Conservation (phyloP, 2,797 vertebrate genomes). For the Gastrophryne carolinensis region DNA sequence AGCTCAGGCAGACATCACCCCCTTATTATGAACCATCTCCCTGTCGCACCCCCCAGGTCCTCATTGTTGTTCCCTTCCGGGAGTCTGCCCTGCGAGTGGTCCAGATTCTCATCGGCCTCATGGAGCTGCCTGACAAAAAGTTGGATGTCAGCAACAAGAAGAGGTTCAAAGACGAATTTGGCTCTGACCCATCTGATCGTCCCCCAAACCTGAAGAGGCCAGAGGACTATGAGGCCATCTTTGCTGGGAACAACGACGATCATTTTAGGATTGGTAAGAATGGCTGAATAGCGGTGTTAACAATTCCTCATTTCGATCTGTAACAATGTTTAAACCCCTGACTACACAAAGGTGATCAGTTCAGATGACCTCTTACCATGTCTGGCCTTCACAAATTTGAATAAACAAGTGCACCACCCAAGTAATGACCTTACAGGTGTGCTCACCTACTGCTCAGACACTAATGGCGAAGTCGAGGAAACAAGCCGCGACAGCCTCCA, state of each 20-base stretch:
- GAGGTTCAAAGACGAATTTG: conserved; percentile 89
- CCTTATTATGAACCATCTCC: too few species aligned
- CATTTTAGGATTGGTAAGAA: conserved; percentile 91
- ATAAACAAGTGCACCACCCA: too few species aligned
- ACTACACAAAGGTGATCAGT: too few species aligned
- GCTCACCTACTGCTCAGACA: too few species aligned
- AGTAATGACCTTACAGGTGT: too few species aligned
- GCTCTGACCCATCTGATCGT: conserved; percentile 76
- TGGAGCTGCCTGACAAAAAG: conserved; percentile 82
- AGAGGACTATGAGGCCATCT: conserved; percentile 88
- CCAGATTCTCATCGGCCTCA: conserved; percentile 81
- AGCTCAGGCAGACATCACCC: too few species aligned
- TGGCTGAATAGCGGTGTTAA: background rate
- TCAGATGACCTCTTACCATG: too few species aligned
- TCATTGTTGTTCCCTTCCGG: conserved; percentile 90
- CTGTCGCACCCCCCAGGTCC: conserved; percentile 69
- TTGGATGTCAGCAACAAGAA: conserved; percentile 92
- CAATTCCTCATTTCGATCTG: background rate
- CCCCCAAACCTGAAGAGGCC: conserved; percentile 82
- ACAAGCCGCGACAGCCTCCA: too few species aligned
- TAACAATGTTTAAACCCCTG: too few species aligned
- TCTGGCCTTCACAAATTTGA: too few species aligned
- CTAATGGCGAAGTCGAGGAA: too few species aligned
- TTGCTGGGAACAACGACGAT: conserved; percentile 93
- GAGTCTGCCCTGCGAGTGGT: conserved; percentile 81